These are phyloP conservation scores for Zonitis immaculata DNA, from an alignment of 2,888 invertebrate species.

Conservation along the genomic window DNA sequence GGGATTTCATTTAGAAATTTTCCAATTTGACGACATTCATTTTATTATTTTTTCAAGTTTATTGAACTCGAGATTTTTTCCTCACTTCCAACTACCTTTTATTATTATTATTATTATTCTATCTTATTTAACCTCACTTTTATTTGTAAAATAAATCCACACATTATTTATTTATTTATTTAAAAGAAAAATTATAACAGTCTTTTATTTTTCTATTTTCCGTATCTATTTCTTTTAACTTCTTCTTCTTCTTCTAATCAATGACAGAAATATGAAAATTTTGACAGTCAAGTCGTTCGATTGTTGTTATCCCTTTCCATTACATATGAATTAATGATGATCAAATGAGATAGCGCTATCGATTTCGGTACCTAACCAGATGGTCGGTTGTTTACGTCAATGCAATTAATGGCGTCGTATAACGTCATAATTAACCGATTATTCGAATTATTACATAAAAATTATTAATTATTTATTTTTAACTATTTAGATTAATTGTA, in stretches of 20 bases:
- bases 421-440: neutral
- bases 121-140: no score
- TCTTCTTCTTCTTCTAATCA: neutral
- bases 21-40: slow-evolving; percentile 14
- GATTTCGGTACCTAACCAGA: slow-evolving; percentile 11
- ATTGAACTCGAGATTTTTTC: slow-evolving; percentile 1
- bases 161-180: no score
- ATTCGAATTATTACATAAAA: no score
- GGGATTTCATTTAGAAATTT: slow-evolving; percentile 14
- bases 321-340: neutral
- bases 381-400: slow-evolving; percentile 6
- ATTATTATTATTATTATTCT: neutral
- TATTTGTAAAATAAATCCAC: no score
- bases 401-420: neutral
- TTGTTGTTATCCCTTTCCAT: neutral
- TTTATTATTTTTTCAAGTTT: slow-evolving; percentile 5
- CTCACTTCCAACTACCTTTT: no score
- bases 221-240: no score
- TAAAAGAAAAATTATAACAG: no score
- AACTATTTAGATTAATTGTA: no score
- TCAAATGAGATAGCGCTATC: slow-evolving; percentile 12
- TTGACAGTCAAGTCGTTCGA: neutral
- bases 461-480: neutral
- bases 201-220: no score
- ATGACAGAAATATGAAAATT: neutral